phyloP scores from a whole-genome alignment of 2,888 invertebrate genomes.

The Caenorhabditis sp. region DNA sequence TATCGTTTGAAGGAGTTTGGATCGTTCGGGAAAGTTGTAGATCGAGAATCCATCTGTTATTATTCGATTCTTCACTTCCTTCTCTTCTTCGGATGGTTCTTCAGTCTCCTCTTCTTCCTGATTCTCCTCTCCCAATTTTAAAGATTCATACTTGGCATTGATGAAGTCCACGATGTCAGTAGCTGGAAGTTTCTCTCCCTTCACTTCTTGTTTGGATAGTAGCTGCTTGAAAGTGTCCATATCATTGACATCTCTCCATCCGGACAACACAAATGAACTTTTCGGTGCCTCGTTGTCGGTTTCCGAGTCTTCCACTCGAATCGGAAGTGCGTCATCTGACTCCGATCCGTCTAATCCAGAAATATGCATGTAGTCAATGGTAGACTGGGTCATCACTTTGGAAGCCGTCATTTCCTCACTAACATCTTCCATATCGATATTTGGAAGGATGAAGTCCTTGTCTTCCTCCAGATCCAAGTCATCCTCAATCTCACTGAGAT shows the following conservation, averaged over 20 bases:
- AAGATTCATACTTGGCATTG: constrained; percentile 41
- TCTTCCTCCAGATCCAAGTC: constrained; percentile 69
- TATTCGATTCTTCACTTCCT: constrained; percentile 14
- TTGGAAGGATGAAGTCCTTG: constrained; percentile 72
- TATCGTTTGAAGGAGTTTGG: constrained; percentile 60
- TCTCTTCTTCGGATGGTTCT: constrained; percentile 21
- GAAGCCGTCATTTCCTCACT: constrained; percentile 60
- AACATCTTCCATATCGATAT: constrained; percentile 59
- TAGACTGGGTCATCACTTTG: constrained; percentile 75
- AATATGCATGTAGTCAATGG: constrained; percentile 80
- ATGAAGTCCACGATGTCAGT: constrained; percentile 36
- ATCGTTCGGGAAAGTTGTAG: constrained; percentile 62
- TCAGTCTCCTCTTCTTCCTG: constrained; percentile 44
- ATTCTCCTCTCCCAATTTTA: constrained; percentile 41
- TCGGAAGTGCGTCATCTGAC: constrained; percentile 51
- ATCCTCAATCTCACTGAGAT: constrained; percentile 42
- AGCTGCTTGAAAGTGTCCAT: constrained; percentile 55
- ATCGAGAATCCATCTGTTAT: constrained; percentile 57
- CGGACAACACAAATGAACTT: constrained; percentile 68
- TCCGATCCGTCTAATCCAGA: constrained; percentile 78
- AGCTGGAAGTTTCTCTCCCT: constrained; percentile 29
- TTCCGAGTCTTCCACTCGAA: constrained; percentile 51
- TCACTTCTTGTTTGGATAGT: constrained; percentile 55
- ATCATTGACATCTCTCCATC: constrained; percentile 65
- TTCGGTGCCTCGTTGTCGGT: constrained; percentile 67